A percentile compares a stretch with the other conserved stretches of the same genome.
These are phyloP conservation scores for Alviniconcha marisindica DNA, from an alignment of 1,140 invertebrate species.

Conservation along the genomic window DNA sequence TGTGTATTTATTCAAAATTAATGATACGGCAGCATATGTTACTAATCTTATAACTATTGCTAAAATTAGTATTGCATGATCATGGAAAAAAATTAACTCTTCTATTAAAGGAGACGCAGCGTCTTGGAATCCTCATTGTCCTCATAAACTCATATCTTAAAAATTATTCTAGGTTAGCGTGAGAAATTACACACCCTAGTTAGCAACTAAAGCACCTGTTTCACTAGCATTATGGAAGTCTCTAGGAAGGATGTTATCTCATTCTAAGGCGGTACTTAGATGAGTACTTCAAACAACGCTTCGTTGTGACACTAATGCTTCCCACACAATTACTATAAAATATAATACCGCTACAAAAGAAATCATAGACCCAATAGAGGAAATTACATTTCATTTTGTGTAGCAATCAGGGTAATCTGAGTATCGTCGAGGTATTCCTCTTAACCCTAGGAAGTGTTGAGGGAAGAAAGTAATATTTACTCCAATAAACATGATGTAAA, in stretches of 20 bases:
- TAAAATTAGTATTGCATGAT: conserved; percentile 79
- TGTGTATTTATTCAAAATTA: conserved; percentile 77
- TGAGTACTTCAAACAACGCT: conserved; percentile 67
- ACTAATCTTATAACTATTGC: conserved; percentile 72
- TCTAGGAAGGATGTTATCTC: not conserved
- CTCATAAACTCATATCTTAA: conserved; percentile 76
- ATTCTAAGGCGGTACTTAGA: conserved; percentile 27
- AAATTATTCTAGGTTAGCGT: too few relatives aligned
- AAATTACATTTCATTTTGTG: conserved; percentile 81
- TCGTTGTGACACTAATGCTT: conserved; percentile 79
- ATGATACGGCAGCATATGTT: conserved; percentile 70
- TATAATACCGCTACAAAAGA: conserved; percentile 78
- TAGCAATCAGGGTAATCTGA: conserved; percentile 84
- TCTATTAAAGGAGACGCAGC: conserved; percentile 79
- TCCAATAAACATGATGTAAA: conserved; percentile 45
- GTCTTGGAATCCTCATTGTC: conserved; percentile 79
- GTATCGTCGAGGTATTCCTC: conserved; percentile 85
- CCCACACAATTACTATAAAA: conserved; percentile 78
- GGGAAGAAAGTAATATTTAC: conserved; percentile 87
- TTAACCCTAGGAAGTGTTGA: conserved; percentile 85
- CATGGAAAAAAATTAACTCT: conserved; percentile 81
- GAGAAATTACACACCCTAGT: not conserved
- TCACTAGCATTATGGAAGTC: conserved; percentile 35
- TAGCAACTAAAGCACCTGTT: conserved; percentile 20
- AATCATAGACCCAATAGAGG: conserved; percentile 81